A percentile compares a stretch with the other conserved stretches of the same genome.
phyloP scores from a whole-genome alignment of 2,888 invertebrate species.

The Sarcophaga subvicina region DNA sequence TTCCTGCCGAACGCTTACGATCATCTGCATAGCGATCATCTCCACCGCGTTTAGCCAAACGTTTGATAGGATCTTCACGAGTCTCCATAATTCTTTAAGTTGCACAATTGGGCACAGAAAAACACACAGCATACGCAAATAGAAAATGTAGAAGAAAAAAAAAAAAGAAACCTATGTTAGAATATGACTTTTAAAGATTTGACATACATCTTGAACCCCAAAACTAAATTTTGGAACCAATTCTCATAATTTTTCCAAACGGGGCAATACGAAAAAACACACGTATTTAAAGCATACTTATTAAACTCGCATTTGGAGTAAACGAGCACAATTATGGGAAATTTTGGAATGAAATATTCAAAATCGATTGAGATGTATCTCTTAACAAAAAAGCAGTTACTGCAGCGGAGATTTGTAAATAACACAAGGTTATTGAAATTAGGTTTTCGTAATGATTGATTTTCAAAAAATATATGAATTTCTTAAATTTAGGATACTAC shows the following conservation, averaged over 20 bases:
- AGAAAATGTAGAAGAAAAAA: constrained; percentile 50
- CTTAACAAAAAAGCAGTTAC: neutral
- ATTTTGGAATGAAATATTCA: constrained; percentile 48
- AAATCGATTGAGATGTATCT: neutral
- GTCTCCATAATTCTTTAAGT: constrained; percentile 79
- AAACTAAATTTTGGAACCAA: constrained; percentile 32
- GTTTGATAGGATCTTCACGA: constrained; percentile 80
- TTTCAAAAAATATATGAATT: constrained; percentile 33
- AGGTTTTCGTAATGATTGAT: constrained; percentile 46
- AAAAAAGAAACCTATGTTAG: constrained; percentile 39
- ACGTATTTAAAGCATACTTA: constrained; percentile 39
- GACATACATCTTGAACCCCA: constrained; percentile 25
- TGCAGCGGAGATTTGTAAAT: constrained; percentile 53
- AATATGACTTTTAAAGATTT: neutral
- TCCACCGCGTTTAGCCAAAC: constrained; percentile 78
- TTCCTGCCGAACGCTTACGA: constrained; percentile 78
- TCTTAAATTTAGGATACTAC: constrained; percentile 55
- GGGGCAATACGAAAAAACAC: constrained; percentile 41
- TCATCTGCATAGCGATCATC: constrained; percentile 81
- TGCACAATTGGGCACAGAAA: constrained; percentile 25
- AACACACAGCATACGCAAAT: constrained; percentile 29
- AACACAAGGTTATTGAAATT: constrained; percentile 52
- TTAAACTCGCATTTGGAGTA: constrained; percentile 38
- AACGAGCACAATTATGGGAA: constrained; percentile 27
- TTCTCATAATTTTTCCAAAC: constrained; percentile 9